phyloP scores from a whole-genome alignment of 2,888 invertebrate genomes.

The Elaeidobius kamerunicus region DNA sequence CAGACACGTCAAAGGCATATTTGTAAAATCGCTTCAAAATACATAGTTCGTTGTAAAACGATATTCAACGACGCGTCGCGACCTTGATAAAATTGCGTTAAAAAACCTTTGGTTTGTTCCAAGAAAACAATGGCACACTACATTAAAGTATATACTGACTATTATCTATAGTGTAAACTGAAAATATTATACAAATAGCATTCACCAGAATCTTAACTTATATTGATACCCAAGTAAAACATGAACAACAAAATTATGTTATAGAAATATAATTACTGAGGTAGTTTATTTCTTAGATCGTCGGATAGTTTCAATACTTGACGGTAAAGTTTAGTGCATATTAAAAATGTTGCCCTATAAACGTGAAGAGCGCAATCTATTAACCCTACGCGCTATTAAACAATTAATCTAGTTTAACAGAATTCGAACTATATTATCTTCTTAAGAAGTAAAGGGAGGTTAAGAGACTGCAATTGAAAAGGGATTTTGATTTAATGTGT shows the following conservation, averaged over 20 bases:
- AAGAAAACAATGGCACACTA: conserved; percentile 50
- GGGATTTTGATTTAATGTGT: conserved; percentile 6
- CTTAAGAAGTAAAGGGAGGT: too few species aligned
- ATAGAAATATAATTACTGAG: conserved; percentile 52
- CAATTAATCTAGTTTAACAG: too few species aligned
- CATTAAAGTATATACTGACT: conserved; percentile 39
- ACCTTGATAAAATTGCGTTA: conserved; percentile 24
- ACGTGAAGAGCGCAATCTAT: background rate
- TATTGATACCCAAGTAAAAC: conserved; percentile 48
- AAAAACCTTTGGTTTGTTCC: conserved; percentile 21
- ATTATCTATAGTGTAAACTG: conserved; percentile 26
- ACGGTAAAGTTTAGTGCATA: conserved; percentile 30
- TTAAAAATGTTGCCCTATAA: background rate
- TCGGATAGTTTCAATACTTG: conserved; percentile 44
- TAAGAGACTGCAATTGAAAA: too few species aligned
- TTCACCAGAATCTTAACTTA: conserved; percentile 47
- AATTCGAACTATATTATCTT: too few species aligned
- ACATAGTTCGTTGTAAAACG: background rate
- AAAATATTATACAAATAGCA: conserved; percentile 48
- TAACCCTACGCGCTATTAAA: background rate
- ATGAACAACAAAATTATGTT: conserved; percentile 49
- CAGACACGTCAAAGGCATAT: conserved; percentile 4
- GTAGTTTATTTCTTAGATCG: conserved; percentile 52
- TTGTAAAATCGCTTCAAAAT: conserved; percentile 4
- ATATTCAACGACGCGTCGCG: background rate